phyloP scores from a whole-genome alignment of 2,113 vertebrate genomes.

The Cynocephalus volans region DNA sequence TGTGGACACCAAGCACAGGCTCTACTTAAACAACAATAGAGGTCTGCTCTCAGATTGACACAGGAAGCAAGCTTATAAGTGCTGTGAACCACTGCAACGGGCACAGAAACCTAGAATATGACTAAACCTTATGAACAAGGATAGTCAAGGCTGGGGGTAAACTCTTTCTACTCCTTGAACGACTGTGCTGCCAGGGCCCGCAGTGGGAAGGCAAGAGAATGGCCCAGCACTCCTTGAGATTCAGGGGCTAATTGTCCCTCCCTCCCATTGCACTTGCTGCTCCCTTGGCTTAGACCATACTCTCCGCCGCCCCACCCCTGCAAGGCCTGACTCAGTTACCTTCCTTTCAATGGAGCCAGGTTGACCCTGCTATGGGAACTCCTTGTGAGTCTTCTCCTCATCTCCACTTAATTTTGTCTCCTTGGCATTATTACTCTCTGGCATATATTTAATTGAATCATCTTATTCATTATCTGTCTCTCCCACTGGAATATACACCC shows the following conservation, averaged over 20 bases:
- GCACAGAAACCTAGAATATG: background rate
- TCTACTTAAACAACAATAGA: background rate
- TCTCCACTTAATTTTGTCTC: background rate
- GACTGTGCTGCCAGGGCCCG: too few species aligned
- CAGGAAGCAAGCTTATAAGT: background rate
- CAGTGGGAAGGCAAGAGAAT: too few species aligned
- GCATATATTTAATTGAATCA: background rate
- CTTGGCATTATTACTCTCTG: background rate
- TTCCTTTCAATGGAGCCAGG: background rate
- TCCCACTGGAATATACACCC: background rate
- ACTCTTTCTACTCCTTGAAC: background rate
- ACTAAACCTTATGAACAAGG: background rate
- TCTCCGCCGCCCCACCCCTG: fast-evolving
- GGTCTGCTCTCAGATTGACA: background rate
- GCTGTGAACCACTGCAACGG: background rate
- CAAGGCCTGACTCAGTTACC: background rate
- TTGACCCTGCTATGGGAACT: background rate
- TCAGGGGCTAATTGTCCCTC: background rate
- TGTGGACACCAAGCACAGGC: background rate
- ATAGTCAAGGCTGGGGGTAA: constrained; percentile 52
- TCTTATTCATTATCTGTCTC: background rate
- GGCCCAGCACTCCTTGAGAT: background rate
- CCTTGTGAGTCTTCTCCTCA: background rate
- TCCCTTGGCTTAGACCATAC: too few species aligned
- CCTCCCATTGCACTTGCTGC: too few species aligned